phyloP scores from a whole-genome alignment of 2,113 vertebrate genomes.

The Phyllostomus hastatus region DNA sequence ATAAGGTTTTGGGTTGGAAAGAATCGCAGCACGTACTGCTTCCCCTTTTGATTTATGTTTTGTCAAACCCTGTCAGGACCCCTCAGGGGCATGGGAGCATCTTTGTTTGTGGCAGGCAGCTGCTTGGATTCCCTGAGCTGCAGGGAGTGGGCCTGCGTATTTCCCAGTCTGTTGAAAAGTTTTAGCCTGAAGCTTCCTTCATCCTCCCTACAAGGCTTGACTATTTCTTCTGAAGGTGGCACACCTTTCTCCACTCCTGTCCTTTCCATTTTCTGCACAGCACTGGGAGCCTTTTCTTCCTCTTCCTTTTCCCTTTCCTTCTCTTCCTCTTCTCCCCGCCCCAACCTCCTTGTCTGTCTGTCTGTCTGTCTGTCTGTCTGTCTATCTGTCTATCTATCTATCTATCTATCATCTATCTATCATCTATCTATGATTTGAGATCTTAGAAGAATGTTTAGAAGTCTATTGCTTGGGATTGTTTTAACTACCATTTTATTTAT shows the following conservation, averaged over 20 bases:
- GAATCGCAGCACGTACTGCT: not conserved
- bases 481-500: not conserved
- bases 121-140: not conserved
- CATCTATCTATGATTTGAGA: not conserved
- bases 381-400: not conserved
- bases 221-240: not conserved
- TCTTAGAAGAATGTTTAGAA: not conserved
- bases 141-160: not conserved
- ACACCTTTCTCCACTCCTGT: not conserved
- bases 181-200: not conserved
- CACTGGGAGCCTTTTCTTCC: not conserved
- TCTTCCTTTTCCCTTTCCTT: fast-evolving
- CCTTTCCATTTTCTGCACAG: not conserved
- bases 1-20: not conserved
- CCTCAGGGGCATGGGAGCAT: not conserved
- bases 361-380: not conserved
- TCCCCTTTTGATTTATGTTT: not conserved
- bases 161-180: not conserved
- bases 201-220: not conserved
- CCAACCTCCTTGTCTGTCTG: not conserved
- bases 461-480: not conserved
- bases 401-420: not conserved
- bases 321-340: too few species aligned
- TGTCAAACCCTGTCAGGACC: not conserved
- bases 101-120: not conserved